Base-by-base conservation (phyloP, 2,113 vertebrate species). In the Microtus oregoni region DNA sequence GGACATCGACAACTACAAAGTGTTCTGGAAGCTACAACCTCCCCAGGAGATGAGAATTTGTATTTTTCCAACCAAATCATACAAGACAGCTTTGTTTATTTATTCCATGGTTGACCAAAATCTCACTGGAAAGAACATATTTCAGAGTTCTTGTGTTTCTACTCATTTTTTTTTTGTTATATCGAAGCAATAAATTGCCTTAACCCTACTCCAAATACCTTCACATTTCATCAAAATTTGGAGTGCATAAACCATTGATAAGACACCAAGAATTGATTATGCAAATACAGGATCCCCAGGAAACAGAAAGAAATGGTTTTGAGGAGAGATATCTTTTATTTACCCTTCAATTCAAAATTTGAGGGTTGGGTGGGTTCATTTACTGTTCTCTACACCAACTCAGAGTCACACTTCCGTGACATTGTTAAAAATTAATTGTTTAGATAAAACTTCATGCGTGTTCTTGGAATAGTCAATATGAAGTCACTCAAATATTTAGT, bases 361-460 rank as follows among this genome's bases (percentile, higher is more conserved):
- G 15, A 7, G 41, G 24, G 44, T 13, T 58, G 61, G 1, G 6
- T 0, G 22, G 5, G 67, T 67, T 38, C 32, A 65, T 15, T 50
- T 22, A n/a, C 30, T 86, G 17, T 22, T 55, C 26, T 72, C 20
- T 38, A n/a, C 61, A 86, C 1, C 26, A 92, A 70, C 11, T 11
- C 22, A 81, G 30, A 75, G 6, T 63, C 50, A 52, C 19, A 63
- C 0, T 91, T 83, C 44, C 15, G 12, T 73, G 8, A 7, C 30
- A 50, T 26, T 96, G 26, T 58, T 52, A 22, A 61, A 41, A 44
- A 28, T 78, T 24, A 38, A 47, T 77, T 96, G 32, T 92, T 96
- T 72, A 19, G 44, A 73, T 38, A n/a, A 58, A 94, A 61, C 0
- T 9, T 44, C 20, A 47, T 7, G 1, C 6, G n/a, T 52, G 26